Base-by-base conservation (phyloP, 2,113 vertebrate genomes). In the Paralichthys olivaceus region DNA sequence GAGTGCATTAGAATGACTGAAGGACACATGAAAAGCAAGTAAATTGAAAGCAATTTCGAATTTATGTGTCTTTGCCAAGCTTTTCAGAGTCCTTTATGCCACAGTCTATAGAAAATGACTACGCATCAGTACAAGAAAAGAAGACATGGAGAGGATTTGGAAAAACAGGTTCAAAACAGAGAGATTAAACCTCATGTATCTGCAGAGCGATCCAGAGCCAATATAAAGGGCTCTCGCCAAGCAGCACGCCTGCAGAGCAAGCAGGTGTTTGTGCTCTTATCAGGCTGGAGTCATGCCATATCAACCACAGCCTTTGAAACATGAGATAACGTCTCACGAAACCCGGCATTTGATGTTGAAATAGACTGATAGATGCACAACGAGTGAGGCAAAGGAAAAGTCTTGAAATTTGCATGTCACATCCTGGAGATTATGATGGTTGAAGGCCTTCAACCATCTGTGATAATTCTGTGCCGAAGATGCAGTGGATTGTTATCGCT, bases 231-330 rank as follows among this genome's bases (percentile, higher is more conserved):
- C 28, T n/a, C 45, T 86, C 64, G 86, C 57, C 57, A 80, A 81
- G 60, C 73, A 57, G 60, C 66, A 72, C 26, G 25, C 69, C 79
- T 71, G 81, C 75, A 81, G 56, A 76, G 75, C 60, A 75, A 80
- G 78, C 74, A 89, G 84, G 81, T 91, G 84, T 87, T 85, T 89
- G 80, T 79, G 66, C 67, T 84, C 61, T 85, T 82, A 85, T 90
- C 84, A 58, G 69, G 37, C 57, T 59, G 82, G 77, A 77, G 84
- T 86, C 76, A 81, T 77, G 74, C 69, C 69, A 82, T 73, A 84
- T 85, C 69, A 85, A 72, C 72, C 74, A 54, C 47, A 43, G 71
- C 79, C 79, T 89, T 86, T 90, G 84, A 90, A 90, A 86, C 72
- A 63, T 79, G 79, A 81, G 81, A 89, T 87, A 75, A 62, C 64